Conservation (phyloP, 2,888 invertebrate species). For the Drosophila flavopinicola region DNA sequence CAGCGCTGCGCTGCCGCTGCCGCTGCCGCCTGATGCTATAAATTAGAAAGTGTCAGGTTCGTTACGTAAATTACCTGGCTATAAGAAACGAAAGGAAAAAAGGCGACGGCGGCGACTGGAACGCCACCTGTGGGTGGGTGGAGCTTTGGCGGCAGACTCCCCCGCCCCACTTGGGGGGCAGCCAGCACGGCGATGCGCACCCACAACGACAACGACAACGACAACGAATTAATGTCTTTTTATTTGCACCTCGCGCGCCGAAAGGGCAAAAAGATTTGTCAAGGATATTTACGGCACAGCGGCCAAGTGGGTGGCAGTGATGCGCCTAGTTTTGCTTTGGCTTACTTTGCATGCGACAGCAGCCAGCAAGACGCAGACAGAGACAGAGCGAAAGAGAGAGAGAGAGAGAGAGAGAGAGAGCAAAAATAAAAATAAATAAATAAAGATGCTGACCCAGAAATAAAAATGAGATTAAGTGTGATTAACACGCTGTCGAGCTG, state of each 20-base stretch:
- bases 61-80: slow-evolving; percentile 81
- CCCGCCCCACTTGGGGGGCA: no score
- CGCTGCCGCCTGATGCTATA: slow-evolving; percentile 60
- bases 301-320: slow-evolving; percentile 14
- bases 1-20: slow-evolving; percentile 3
- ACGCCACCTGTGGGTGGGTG: slow-evolving; percentile 38
- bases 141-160: no score
- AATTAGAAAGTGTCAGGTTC: slow-evolving; percentile 81
- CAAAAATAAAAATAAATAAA: slow-evolving; percentile 44
- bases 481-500: slow-evolving; percentile 75
- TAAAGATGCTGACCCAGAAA: slow-evolving; percentile 81
- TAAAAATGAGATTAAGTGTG: slow-evolving; percentile 81
- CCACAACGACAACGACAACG: no score
- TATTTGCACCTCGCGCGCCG: slow-evolving; percentile 74
- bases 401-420: neutral
- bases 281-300: slow-evolving; percentile 71
- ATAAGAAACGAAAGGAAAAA: slow-evolving; percentile 59
- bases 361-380: slow-evolving; percentile 7
- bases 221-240: no score
- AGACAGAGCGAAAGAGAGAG: neutral
- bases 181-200: slow-evolving; percentile 4
- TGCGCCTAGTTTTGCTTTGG: slow-evolving; percentile 53
- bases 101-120: slow-evolving; percentile 30
- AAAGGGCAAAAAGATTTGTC: slow-evolving; percentile 77
- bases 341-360: no score